Conservation (phyloP, 2,888 invertebrate species). For the Nasonia oneida region DNA sequence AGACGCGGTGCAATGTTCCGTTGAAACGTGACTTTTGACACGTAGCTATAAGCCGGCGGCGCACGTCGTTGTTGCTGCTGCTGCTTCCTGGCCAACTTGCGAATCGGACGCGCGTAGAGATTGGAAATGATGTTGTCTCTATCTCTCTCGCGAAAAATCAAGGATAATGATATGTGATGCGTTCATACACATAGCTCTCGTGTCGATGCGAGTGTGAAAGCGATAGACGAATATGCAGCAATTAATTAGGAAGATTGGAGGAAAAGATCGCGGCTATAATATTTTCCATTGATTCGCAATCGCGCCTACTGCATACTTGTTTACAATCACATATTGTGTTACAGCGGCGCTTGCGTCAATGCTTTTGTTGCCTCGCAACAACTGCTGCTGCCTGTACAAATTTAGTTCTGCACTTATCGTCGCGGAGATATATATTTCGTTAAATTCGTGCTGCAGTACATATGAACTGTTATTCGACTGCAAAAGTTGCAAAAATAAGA, state of each 20-base stretch:
- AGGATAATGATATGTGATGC: background rate
- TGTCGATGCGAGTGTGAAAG: background rate
- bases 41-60: conserved; percentile 33
- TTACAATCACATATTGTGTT: background rate
- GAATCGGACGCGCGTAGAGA: conserved; percentile 14
- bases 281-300: conserved; percentile 6
- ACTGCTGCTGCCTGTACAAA: background rate
- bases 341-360: background rate
- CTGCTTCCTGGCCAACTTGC: conserved; percentile 38
- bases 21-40: conserved; percentile 51
- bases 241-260: background rate
- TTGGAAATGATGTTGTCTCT: background rate
- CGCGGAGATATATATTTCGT: background rate
- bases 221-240: background rate
- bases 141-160: background rate
- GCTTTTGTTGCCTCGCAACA: background rate
- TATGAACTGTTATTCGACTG: background rate
- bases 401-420: background rate
- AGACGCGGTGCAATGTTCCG: conserved; percentile 36
- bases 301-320: background rate
- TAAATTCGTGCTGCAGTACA: background rate
- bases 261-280: background rate
- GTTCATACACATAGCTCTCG: background rate
- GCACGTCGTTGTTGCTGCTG: background rate
- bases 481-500: background rate